Conservation (phyloP, 2,888 invertebrate genomes). For the Tetanocera ferruginea region DNA sequence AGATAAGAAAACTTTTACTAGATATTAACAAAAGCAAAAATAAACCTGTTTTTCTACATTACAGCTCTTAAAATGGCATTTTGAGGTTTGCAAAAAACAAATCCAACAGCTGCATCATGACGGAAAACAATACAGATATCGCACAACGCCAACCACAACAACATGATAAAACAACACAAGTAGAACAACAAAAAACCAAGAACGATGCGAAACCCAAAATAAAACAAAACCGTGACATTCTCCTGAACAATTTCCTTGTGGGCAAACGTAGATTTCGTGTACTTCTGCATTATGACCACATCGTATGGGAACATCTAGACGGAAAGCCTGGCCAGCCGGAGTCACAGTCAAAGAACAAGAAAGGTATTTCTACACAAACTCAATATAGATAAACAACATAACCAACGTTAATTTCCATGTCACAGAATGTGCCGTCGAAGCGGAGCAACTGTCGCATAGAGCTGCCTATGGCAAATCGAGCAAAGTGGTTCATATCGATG, state of each 20-base stretch:
- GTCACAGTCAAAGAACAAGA: constrained; percentile 64
- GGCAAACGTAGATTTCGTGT: constrained; percentile 76
- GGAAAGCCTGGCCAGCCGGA: constrained; percentile 68
- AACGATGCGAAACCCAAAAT: neutral
- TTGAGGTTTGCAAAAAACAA: neutral
- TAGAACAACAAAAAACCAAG: constrained; percentile 3
- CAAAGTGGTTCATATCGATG: constrained; percentile 57
- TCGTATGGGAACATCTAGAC: constrained; percentile 75
- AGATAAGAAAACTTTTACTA: neutral
- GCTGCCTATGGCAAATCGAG: constrained; percentile 52
- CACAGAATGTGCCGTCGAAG: constrained; percentile 44
- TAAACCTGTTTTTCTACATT: constrained; percentile 10
- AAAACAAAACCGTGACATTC: constrained; percentile 55
- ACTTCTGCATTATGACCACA: constrained; percentile 74
- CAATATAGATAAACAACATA: neutral
- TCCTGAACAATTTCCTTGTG: constrained; percentile 74
- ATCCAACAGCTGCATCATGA: constrained; percentile 49
- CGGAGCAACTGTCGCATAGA: constrained; percentile 43
- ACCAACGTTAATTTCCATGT: neutral
- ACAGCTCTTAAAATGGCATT: constrained; percentile 17
- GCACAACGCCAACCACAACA: constrained; percentile 27
- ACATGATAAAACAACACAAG: neutral
- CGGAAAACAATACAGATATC: constrained; percentile 48
- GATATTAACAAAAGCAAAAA: neutral
- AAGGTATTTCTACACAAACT: constrained; percentile 55